A percentile compares a stretch with the other conserved stretches of the same genome.
Conservation (phyloP, 1,140 invertebrate species). For the Monomorium pharaonis region DNA sequence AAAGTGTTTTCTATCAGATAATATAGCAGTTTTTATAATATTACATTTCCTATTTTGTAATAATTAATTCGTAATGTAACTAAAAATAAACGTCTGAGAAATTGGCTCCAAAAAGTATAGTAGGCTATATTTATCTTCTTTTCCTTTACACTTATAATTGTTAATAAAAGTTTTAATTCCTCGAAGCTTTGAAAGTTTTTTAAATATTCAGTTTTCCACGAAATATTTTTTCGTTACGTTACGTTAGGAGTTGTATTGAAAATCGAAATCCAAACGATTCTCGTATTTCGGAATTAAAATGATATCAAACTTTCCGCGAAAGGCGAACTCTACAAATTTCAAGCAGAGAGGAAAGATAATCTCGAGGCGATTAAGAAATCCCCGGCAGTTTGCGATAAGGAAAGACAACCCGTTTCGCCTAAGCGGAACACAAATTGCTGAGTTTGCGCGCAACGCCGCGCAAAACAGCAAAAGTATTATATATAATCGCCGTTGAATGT, state of each 20-base stretch:
- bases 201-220: too few species aligned
- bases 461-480: slow-evolving; percentile 58
- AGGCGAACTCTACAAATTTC: slow-evolving; percentile 1
- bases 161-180: not conserved
- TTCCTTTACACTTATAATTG: not conserved
- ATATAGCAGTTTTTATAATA: too few species aligned
- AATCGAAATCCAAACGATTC: not conserved
- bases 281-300: not conserved
- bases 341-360: not conserved
- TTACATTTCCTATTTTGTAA: too few species aligned
- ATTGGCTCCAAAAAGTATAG: too few species aligned
- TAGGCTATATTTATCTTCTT: too few species aligned
- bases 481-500: slow-evolving; percentile 49
- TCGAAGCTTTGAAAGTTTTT: not conserved
- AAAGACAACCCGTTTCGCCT: not conserved
- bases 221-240: not conserved
- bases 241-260: not conserved
- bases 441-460: not conserved
- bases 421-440: slow-evolving; percentile 12
- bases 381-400: not conserved
- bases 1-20: too few species aligned
- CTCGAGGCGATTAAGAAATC: slow-evolving; percentile 24
- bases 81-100: too few species aligned
- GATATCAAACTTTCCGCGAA: not conserved
- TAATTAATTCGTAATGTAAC: too few species aligned